Conservation (phyloP, 1,140 invertebrate species). For the Leptopilina clavipes region DNA sequence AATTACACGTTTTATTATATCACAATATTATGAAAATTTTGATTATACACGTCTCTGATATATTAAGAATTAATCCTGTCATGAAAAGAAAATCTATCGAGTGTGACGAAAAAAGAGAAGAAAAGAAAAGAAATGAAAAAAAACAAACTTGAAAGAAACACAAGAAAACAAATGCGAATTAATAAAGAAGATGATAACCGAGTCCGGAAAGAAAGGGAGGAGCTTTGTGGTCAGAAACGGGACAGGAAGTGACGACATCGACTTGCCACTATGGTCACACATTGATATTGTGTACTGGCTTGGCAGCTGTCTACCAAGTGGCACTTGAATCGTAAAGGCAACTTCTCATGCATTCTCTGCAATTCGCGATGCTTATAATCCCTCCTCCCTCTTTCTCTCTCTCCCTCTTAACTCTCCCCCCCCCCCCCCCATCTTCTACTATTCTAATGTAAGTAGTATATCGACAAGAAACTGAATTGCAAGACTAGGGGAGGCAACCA, state of each 20-base stretch:
- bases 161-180: conserved; percentile 4
- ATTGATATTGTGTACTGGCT: conserved; percentile 36
- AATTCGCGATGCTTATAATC: conserved; percentile 40
- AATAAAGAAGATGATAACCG: conserved; percentile 28
- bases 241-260: conserved; percentile 72
- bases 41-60: too few relatives aligned
- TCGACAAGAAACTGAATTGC: conserved; percentile 36
- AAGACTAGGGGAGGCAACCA: conserved; percentile 47
- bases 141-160: too few relatives aligned
- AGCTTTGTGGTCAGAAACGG: conserved; percentile 52
- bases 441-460: conserved; percentile 28
- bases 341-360: conserved; percentile 44
- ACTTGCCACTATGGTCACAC: conserved; percentile 46
- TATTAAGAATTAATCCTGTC: background rate
- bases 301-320: conserved; percentile 72
- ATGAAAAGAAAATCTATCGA: conserved; percentile 5
- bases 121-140: too few relatives aligned
- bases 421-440: background rate
- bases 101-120: background rate
- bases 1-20: too few relatives aligned
- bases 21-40: too few relatives aligned
- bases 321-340: conserved; percentile 50
- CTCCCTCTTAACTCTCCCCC: background rate
- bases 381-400: conserved; percentile 31
- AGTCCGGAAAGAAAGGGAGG: conserved; percentile 47